Evolutionary conservation across 2,888 invertebrate genomes (phyloP).

Genomic region (Aphelenchoides bicaudatus): DNA sequence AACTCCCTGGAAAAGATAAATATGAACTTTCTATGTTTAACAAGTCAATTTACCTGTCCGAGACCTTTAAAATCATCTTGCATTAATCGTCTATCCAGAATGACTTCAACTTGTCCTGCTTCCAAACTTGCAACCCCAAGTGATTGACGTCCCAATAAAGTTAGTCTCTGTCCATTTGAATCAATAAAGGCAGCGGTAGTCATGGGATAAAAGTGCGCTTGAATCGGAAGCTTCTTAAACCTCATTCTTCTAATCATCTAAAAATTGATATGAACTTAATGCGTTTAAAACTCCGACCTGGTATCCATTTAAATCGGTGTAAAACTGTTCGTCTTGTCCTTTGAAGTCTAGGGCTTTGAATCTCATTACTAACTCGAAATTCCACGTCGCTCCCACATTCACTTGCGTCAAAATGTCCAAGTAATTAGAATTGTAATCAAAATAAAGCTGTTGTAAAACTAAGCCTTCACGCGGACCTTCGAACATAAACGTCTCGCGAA

Average conservation of each 20-base stretch:
- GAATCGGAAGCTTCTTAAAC: constrained; percentile 81
- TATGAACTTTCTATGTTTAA: too few relatives aligned
- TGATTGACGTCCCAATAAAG: constrained; percentile 77
- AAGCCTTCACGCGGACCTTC: constrained; percentile 34
- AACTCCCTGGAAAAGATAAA: constrained; percentile 83
- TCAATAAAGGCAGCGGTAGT: constrained; percentile 78
- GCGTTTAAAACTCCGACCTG: too few relatives aligned
- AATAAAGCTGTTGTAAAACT: constrained; percentile 37
- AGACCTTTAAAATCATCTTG: constrained; percentile 91
- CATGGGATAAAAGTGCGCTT: constrained; percentile 94
- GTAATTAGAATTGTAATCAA: constrained; percentile 31
- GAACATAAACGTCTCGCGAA: constrained; percentile 37
- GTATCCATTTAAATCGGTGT: constrained; percentile 58
- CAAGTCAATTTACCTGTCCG: too few relatives aligned
- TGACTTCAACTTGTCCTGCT: constrained; percentile 75
- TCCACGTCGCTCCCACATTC: constrained; percentile 24
- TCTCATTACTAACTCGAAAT: constrained; percentile 39
- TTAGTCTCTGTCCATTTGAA: constrained; percentile 70
- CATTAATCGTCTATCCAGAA: constrained; percentile 85
- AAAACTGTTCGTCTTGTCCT: constrained; percentile 58
- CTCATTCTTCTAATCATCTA: constrained; percentile 80
- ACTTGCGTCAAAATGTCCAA: constrained; percentile 43
- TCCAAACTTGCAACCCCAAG: constrained; percentile 78
- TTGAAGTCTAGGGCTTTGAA: constrained; percentile 29
- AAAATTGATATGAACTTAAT: too few relatives aligned